Evolutionary conservation across 2,797 vertebrate genomes (phyloP), one percentile per base, ranked within the genome.

Genomic region (Agapornis canus): DNA sequence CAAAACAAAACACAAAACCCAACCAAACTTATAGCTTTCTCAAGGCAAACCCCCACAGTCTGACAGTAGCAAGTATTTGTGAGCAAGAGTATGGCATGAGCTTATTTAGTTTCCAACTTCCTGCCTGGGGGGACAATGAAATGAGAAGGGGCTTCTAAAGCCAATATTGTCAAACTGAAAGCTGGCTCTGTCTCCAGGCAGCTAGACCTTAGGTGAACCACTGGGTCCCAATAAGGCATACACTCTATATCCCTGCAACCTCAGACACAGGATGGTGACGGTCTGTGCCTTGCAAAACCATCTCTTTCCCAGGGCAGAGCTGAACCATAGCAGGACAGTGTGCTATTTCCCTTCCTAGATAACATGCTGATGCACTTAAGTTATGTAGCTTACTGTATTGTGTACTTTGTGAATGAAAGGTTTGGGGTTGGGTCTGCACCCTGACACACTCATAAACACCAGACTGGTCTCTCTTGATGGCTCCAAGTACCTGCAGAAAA

Each of bases 401-500:
- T 49, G 14, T 57, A 43, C 35, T 66, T 69, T 65, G 23, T 49
- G 29, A 84, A 39, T 21, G 5, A 57, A 65, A 66, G 10, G 9
- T 43, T 56, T 43, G 11, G 31, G 13, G 23, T 63, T 72, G 27
- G 27, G 11, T 77, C 54, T 64, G 66, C 17, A 35, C 7, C 1
- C 1, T 51, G 42, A 37, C 19, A 29, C 8, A 45, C n/a, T 8
- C 26, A 26, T 9, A 51, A 82, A 72, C 32, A 42, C 5, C n/a
- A 26, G 16, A 15, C 1, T 14, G 29, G 12, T 27, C 13, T 61
- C n/a, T 57, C 26, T 37, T 11, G 12, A 72, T 26, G 37, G 52
- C 31, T 68, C 65, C 88, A 72, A 66, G 68, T 98, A 99, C 99
- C 99, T 99, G 99, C 99, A 39, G 99, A 99, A 98, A 99, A 99